Evolutionary conservation across 2,113 vertebrate species (phyloP).

Genomic region (Laticauda laticaudata): DNA sequence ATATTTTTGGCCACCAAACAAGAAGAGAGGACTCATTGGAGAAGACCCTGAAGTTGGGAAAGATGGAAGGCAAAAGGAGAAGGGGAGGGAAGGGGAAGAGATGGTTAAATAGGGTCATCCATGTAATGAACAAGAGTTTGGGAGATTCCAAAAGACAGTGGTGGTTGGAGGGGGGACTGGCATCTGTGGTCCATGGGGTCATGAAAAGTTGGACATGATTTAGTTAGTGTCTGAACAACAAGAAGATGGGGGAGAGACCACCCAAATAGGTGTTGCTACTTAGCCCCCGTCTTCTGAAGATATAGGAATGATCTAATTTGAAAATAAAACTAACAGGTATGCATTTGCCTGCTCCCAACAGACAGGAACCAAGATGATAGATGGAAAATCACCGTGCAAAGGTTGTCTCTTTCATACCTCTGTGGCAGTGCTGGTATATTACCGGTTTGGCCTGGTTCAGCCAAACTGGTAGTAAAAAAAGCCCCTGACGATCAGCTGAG

Average conservation of each 20-base stretch:
- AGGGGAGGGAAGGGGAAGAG: background rate
- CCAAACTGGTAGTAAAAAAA: no score
- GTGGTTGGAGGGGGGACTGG: background rate
- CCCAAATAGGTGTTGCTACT: background rate
- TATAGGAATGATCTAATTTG: background rate
- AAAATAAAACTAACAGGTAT: conserved; percentile 2
- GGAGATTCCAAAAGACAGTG: background rate
- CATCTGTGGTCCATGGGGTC: background rate
- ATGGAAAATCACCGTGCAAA: background rate
- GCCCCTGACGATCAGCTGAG: no score
- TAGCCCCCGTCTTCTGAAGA: background rate
- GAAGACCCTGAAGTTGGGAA: background rate
- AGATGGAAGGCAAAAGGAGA: background rate
- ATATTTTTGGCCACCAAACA: background rate
- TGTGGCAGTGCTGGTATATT: no score
- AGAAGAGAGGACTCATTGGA: background rate
- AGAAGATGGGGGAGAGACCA: background rate
- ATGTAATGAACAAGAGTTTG: background rate
- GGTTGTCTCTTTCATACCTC: background rate
- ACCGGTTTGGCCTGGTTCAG: no score
- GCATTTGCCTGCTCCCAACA: background rate
- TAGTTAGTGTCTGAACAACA: background rate
- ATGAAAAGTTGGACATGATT: background rate
- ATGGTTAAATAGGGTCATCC: background rate
- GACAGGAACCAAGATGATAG: background rate